These are phyloP conservation scores for Diabrotica balteata DNA, from an alignment of 2,888 invertebrate genomes.

Conservation along the genomic window DNA sequence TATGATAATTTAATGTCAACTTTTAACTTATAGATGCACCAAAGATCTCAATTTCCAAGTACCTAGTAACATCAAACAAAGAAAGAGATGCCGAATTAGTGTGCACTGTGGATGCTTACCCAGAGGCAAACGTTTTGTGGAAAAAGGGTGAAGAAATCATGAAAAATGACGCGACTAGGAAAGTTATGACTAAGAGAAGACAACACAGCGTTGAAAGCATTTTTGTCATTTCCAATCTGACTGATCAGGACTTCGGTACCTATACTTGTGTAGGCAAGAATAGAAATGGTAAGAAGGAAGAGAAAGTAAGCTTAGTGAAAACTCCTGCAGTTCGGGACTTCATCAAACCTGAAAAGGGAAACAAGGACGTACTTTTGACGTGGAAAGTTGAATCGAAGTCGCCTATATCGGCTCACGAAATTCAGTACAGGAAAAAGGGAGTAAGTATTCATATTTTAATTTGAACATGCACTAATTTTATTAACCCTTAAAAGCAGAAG, in stretches of 20 bases:
- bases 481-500: too few relatives aligned
- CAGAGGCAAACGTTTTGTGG: conserved; percentile 57
- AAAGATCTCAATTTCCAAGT: conserved; percentile 57
- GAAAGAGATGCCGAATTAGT: conserved; percentile 58
- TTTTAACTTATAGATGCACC: conserved; percentile 57
- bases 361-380: conserved; percentile 54
- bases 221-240: conserved; percentile 53
- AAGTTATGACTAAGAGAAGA: conserved; percentile 38
- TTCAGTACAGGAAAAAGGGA: conserved; percentile 60
- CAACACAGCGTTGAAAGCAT: conserved; percentile 47
- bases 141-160: conserved; percentile 51
- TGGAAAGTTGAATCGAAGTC: conserved; percentile 62
- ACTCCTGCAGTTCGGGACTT: conserved; percentile 47
- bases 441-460: conserved; percentile 47
- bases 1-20: background rate
- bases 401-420: conserved; percentile 58
- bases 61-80: conserved; percentile 58
- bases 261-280: conserved; percentile 61
- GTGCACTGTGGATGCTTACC: conserved; percentile 60
- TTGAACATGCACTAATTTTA: too few relatives aligned
- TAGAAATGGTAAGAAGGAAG: conserved; percentile 49
- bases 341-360: conserved; percentile 42
- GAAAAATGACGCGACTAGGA: conserved; percentile 22
- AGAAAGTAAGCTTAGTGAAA: conserved; percentile 52
- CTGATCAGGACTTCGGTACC: conserved; percentile 57